These are phyloP conservation scores for Pocillopora damicornis DNA, from an alignment of 64 coral and sea anemone genomes.

Conservation along the genomic window DNA sequence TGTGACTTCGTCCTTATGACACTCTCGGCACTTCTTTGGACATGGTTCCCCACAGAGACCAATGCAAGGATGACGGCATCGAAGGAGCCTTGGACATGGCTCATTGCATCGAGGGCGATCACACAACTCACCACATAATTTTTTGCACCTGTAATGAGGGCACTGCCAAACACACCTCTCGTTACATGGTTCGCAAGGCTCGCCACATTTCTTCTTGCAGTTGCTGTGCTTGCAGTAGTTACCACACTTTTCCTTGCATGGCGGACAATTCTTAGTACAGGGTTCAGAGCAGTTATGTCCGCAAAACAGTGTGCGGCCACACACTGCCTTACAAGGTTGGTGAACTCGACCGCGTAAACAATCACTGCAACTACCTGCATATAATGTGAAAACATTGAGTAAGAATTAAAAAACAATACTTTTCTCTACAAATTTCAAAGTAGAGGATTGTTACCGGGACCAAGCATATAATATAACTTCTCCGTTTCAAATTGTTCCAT, in stretches of 20 bases:
- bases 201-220: slow-evolving; percentile 64
- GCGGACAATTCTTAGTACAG: slow-evolving; percentile 77
- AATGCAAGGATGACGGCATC: slow-evolving; percentile 59
- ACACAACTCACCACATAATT: slow-evolving; percentile 50
- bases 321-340: slow-evolving; percentile 26
- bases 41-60: slow-evolving; percentile 80
- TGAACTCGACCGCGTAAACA: slow-evolving; percentile 44
- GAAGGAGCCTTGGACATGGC: slow-evolving; percentile 28
- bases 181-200: slow-evolving; percentile 51
- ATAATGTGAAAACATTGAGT: not conserved
- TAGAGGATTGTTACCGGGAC: too few species aligned
- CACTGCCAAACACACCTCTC: slow-evolving; percentile 47
- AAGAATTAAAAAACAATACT: not conserved
- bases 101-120: slow-evolving; percentile 41
- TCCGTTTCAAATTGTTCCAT: too few species aligned
- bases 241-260: slow-evolving; percentile 52
- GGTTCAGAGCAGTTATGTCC: slow-evolving; percentile 53
- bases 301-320: slow-evolving; percentile 57
- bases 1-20: slow-evolving; percentile 75
- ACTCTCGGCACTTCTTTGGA: slow-evolving; percentile 70
- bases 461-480: too few species aligned
- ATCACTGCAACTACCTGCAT: slow-evolving; percentile 29
- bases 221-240: slow-evolving; percentile 58
- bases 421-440: too few species aligned
- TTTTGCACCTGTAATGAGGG: slow-evolving; percentile 46